These are phyloP conservation scores for Diachasma alloeum DNA, from an alignment of 1,140 invertebrate species.

Conservation along the genomic window DNA sequence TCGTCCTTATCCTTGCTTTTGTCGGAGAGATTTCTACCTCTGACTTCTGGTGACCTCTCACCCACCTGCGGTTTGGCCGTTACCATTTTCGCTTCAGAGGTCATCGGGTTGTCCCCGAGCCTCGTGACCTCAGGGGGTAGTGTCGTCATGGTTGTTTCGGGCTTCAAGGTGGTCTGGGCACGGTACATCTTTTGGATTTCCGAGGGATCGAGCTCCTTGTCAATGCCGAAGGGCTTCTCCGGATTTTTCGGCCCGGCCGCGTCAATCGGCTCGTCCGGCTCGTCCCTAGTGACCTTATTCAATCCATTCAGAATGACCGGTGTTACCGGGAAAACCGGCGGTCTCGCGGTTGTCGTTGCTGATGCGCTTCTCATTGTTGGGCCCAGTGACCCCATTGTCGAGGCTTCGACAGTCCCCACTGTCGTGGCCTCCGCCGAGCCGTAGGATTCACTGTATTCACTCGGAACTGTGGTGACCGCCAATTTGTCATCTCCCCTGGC, in stretches of 20 bases:
- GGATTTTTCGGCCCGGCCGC: neutral
- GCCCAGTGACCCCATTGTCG: conserved; percentile 10
- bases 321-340: conserved; percentile 45
- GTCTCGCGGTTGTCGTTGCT: conserved; percentile 4
- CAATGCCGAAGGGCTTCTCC: conserved; percentile 36
- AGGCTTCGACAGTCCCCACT: conserved; percentile 16
- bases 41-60: conserved; percentile 55
- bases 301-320: conserved; percentile 41
- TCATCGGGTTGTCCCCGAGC: conserved; percentile 8
- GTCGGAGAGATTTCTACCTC: conserved; percentile 52
- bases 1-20: conserved; percentile 58
- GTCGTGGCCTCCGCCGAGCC: conserved; percentile 20
- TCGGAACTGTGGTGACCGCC: neutral
- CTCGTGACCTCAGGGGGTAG: neutral
- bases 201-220: conserved; percentile 49
- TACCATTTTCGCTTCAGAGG: conserved; percentile 4
- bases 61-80: neutral
- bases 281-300: conserved; percentile 8
- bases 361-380: conserved; percentile 9
- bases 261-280: neutral
- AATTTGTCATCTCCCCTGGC: neutral
- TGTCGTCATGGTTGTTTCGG: conserved; percentile 22
- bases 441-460: neutral
- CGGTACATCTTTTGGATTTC: conserved; percentile 59
- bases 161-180: conserved; percentile 38